phyloP scores from a whole-genome alignment of 2,797 vertebrate species.

The Myotis planiceps region DNA sequence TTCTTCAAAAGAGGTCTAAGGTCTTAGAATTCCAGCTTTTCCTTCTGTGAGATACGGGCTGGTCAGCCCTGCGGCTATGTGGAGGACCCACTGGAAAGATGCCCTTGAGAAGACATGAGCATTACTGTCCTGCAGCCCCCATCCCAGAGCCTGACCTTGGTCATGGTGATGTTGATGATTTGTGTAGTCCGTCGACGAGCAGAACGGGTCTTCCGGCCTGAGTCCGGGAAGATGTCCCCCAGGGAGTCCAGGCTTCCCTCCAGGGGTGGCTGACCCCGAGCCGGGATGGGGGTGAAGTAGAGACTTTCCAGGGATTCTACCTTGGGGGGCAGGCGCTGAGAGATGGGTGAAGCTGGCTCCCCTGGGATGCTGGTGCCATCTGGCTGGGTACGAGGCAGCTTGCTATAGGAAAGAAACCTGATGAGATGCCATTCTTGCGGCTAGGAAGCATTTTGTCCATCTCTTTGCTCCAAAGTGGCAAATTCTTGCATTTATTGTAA shows the following conservation, averaged over 20 bases:
- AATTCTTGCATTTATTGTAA: background rate
- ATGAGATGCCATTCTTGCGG: background rate
- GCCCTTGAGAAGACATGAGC: background rate
- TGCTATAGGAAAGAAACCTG: conserved; percentile 80
- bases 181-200: conserved; percentile 93
- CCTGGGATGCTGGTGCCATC: conserved; percentile 86
- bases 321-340: conserved; percentile 84
- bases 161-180: conserved; percentile 95
- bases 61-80: background rate
- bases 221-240: conserved; percentile 85
- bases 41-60: background rate
- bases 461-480: background rate
- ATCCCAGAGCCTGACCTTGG: conserved; percentile 88
- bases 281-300: conserved; percentile 93
- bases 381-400: conserved; percentile 79
- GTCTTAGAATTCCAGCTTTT: background rate
- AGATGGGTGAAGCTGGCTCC: conserved; percentile 87
- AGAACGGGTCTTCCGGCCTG: conserved; percentile 86
- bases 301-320: conserved; percentile 93
- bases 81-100: background rate
- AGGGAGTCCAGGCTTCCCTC: conserved; percentile 87
- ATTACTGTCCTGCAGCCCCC: background rate
- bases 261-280: conserved; percentile 77
- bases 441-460: background rate
- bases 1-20: background rate